Evolutionary conservation across 1,140 invertebrate genomes (phyloP), one percentile per base, ranked within the genome.

Genomic region (Zaprionus tsacasi): DNA sequence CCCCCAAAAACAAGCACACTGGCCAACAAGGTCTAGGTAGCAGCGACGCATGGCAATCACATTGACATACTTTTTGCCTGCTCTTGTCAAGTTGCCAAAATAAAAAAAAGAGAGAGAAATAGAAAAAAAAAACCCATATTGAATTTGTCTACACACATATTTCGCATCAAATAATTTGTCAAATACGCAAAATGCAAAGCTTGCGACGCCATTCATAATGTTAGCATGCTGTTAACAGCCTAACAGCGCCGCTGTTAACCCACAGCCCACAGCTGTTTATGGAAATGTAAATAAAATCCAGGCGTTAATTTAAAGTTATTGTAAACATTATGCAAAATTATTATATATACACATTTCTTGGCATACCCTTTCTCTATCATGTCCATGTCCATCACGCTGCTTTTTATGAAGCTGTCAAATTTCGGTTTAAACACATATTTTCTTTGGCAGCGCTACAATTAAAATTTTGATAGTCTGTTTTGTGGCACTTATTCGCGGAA

Each of bases 1-100:
- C 55, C 64, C 63, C 45, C 35, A 59, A 43, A 43, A 54, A 48
- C 64, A 66, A 35, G 21, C 27, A 30, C 64, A 68, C 56, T 68
- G 54, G 10, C 12, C 36, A 5, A 55, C 70, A 73, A 73, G 70
- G 70, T 73, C 64, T 73, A 73, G 64, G 64, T 27, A 70, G 64
- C 35, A 70, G n/a, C 12, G 30, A 17, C 45, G 55, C 43, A 52
- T 52, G 56, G 60, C 52, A 43, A 13, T 45, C 52, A 63, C 71
- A 74, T 70, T 70, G 66, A 70, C 71, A 70, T 12, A 74, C 71
- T 57, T 74, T 27, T 55, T 27, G 21, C 21, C 21, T 12, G 2
- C 15, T 25, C 10, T 21, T 74, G 71, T 57, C 57, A 73, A 48
- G 21, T 57, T 63, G 71, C 58, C 66, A 63, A 70, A 74, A 69